A percentile compares a stretch with the other conserved stretches of the same genome.
Conservation (phyloP, 2,888 invertebrate species). For the Panopea generosa region DNA sequence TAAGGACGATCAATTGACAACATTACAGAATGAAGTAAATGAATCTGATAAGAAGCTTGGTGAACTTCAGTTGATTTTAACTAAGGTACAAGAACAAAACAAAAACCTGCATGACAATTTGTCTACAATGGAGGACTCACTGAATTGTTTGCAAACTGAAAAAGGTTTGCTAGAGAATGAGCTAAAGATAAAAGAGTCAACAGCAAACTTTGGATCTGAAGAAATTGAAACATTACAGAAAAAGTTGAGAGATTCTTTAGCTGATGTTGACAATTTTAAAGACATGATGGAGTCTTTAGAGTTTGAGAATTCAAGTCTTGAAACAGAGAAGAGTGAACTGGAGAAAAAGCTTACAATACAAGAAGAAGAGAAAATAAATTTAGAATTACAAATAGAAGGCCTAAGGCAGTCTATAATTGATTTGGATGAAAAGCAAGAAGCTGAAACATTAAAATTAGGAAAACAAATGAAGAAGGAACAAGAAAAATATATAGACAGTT, state of each 20-base stretch:
- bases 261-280: conserved; percentile 69
- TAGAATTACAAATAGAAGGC: not conserved
- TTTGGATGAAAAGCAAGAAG: conserved; percentile 15
- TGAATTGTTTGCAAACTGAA: conserved; percentile 29
- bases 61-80: not conserved
- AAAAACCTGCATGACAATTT: conserved; percentile 1
- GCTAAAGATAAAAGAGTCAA: conserved; percentile 9
- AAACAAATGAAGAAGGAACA: conserved; percentile 19
- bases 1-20: conserved; percentile 38
- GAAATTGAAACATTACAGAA: conserved; percentile 36
- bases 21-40: not conserved
- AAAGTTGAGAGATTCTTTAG: conserved; percentile 44
- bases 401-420: conserved; percentile 24
- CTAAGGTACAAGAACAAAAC: too few species aligned
- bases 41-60: conserved; percentile 1
- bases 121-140: conserved; percentile 30
- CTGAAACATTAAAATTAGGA: conserved; percentile 9
- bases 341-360: conserved; percentile 1
- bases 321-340: conserved; percentile 61
- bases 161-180: conserved; percentile 32
- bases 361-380: not conserved
- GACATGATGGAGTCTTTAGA: conserved; percentile 75
- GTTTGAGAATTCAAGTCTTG: conserved; percentile 68
- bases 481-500: conserved; percentile 25
- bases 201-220: not conserved